Base-by-base conservation (phyloP, 1,140 invertebrate genomes). In the Conus betulinus region DNA sequence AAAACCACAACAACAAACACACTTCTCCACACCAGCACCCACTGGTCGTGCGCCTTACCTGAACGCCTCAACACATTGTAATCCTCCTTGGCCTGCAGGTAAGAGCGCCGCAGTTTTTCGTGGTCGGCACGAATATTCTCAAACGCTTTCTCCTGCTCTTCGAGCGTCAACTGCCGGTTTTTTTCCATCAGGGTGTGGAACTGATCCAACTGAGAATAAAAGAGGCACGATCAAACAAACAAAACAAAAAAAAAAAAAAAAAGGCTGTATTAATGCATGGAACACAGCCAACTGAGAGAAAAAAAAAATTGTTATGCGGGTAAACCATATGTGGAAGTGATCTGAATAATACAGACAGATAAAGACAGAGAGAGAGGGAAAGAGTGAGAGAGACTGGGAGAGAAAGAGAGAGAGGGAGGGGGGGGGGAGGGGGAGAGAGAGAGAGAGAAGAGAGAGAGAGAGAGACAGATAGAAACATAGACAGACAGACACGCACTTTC, bases 71-170 rank as follows among this genome's bases (percentile, higher is more conserved):
- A 81, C 10, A 93, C 92, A 63, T 94, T 93, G 88, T 94, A 93
- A 57, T 95, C 93, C 63, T 94, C 94, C 83, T 94, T 94, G 3
- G 92, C 92, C 82, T 94, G 93, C 27, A 94, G 88, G 86, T 95
- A 94, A 27, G 93, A 90, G 23, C 92, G 85, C 4, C 93, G 91
- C 13, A 95, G 89, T 85, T 92, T 92, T 53, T 95, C 94, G 76
- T 94, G 93, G 76, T 93, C 93, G 2, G 88, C 89, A 20, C 92
- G 91, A 74, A 95, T 93, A 81, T 94, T 91, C 76, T 94, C 92
- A 90, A 94, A 94, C 53, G 93, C 93, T 74, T 90, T 76, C 82
- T 93, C 93, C 63, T 94, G 92, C 57, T 95, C 92, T 57, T 93
- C 93, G 13, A 93, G 89, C 10, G 90, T 91, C 85, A 94, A 82